These are phyloP conservation scores for Sisor rabdophorus DNA, from an alignment of 2,113 vertebrate genomes.

Conservation along the genomic window DNA sequence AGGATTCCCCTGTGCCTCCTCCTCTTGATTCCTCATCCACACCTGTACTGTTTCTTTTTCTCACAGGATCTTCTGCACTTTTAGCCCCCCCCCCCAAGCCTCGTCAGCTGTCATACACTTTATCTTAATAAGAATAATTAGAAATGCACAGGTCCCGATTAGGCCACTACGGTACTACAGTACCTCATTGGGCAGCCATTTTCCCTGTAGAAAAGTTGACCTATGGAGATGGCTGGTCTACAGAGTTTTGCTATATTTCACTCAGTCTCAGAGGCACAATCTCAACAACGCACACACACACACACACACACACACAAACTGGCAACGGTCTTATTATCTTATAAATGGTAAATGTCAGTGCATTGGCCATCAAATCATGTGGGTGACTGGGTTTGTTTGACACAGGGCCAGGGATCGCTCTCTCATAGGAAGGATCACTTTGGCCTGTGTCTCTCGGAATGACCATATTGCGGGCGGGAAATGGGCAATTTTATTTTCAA, in stretches of 20 bases:
- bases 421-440: conserved; percentile 5
- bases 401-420: conserved; percentile 18
- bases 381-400: conserved; percentile 35
- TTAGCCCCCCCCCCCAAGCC: background rate
- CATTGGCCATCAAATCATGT: conserved; percentile 42
- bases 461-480: conserved; percentile 4
- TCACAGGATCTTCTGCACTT: background rate
- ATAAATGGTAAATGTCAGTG: conserved; percentile 51
- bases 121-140: conserved; percentile 43
- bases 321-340: background rate
- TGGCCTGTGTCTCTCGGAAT: background rate
- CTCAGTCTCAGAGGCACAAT: background rate
- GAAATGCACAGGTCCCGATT: conserved; percentile 33
- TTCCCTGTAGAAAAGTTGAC: conserved; percentile 44
- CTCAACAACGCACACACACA: background rate
- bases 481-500: conserved; percentile 18
- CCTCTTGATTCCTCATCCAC: background rate
- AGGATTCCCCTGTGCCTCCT: background rate
- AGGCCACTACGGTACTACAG: conserved; percentile 15
- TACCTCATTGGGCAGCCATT: too few relatives aligned
- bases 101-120: conserved; percentile 17
- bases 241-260: conserved; percentile 7
- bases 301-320: background rate
- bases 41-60: background rate
- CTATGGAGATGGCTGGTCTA: conserved; percentile 42